These are phyloP conservation scores for Conomelus anceps DNA, from an alignment of 2,888 invertebrate species.

Conservation along the genomic window DNA sequence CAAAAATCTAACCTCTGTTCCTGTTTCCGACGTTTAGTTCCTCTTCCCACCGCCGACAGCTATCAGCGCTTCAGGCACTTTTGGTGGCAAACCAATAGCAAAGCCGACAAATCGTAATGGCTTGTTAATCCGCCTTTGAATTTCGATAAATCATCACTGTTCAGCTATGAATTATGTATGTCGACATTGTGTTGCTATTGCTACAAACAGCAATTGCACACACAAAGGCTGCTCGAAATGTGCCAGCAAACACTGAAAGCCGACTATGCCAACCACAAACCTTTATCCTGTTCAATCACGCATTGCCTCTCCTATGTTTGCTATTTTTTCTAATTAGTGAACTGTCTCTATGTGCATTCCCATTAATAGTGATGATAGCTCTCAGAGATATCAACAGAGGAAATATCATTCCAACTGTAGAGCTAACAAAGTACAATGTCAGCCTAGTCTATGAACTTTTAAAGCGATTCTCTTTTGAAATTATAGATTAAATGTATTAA, in stretches of 20 bases:
- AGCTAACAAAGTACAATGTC: too few species aligned
- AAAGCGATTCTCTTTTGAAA: too few species aligned
- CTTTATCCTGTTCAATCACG: neutral
- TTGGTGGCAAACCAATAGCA: neutral
- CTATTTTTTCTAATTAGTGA: neutral
- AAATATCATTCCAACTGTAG: neutral
- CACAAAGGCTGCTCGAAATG: neutral
- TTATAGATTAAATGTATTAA: too few species aligned
- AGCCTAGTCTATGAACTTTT: too few species aligned
- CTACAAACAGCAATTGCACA: neutral
- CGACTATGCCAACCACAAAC: neutral
- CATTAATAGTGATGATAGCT: neutral
- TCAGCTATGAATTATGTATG: neutral
- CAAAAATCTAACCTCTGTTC: neutral
- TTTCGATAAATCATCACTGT: neutral
- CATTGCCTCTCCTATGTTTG: too few species aligned
- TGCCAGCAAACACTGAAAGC: neutral
- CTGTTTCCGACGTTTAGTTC: neutral
- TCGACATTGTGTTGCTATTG: neutral
- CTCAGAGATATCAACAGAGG: neutral
- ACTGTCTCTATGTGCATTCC: neutral
- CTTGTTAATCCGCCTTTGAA: neutral
- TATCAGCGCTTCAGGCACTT: too few species aligned
- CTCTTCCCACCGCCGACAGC: neutral
- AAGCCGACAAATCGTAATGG: neutral